Base-by-base conservation (phyloP, 2,888 invertebrate species). In the Melanostoma scalare region DNA sequence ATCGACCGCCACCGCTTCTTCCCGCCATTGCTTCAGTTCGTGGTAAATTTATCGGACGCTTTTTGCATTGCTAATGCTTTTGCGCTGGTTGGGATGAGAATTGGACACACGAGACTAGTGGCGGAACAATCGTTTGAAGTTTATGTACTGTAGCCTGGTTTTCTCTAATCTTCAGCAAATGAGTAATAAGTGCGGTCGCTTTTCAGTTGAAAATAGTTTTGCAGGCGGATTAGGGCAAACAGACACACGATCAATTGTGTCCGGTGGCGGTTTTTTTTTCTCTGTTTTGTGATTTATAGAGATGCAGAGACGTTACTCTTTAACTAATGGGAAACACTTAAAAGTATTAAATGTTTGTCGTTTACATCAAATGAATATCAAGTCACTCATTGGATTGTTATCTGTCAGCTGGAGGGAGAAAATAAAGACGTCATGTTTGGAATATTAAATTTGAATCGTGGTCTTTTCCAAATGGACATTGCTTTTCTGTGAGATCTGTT, bases 61-160 rank as follows among this genome's bases (percentile, higher is more conserved):
- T 50, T 77, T 77, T 77, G 82, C 82, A 82, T 82, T 46, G 73
- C 77, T 73, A 82, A 82, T 82, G 82, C 77, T 82, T 65, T 82
- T 73, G 63, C 72, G 33, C 33, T 68, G 46, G 10, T 30, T 50
- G 53, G 40, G 35, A 65, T 61, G 35, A n/a, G 40, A 50, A 71
- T 53, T 38, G 8, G 6, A 56, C 6, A 56, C 9, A 56, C 20
- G 20, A 20, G 20, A 20, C 20, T 20, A 20, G 20, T 40, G 36
- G 68, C 68, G 79, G 79, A 48, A 50, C 42, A 35, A 40, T 67
- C 76, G 52, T 81, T 81, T 81, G 81, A 81, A 67, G 81, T 63
- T 63, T 63, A 48, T 36, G 63, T 63, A 20, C 20, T 20, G 20
- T 76, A 72, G 81, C 46, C 69, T 55, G 71, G 56, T 58, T 63